These are phyloP conservation scores for Lypha dubia DNA, from an alignment of 2,888 invertebrate genomes.

Conservation along the genomic window DNA sequence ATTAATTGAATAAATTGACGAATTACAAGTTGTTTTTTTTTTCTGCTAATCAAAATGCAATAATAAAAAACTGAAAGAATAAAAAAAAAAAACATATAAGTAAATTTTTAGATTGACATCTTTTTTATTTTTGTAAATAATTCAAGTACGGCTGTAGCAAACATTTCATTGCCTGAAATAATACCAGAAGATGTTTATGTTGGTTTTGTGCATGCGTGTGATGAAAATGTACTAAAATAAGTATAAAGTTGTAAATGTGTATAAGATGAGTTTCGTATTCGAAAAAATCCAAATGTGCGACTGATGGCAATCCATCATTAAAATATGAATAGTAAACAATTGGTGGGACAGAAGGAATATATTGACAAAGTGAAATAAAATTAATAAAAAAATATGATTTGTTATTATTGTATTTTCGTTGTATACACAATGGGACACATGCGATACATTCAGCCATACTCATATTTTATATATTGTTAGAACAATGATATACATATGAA, in stretches of 20 bases:
- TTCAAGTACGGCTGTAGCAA: too few species aligned
- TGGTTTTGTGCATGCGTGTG: not conserved
- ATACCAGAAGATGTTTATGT: not conserved
- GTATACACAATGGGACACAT: slow-evolving; percentile 43
- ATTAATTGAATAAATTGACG: too few species aligned
- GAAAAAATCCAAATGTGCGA: slow-evolving; percentile 1
- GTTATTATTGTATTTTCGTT: slow-evolving; percentile 51
- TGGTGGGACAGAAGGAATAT: not conserved
- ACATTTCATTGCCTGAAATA: not conserved
- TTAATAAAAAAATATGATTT: slow-evolving; percentile 22
- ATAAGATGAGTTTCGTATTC: not conserved
- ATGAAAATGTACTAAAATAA: slow-evolving; percentile 1
- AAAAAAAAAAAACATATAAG: too few species aligned
- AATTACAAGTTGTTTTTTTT: too few species aligned
- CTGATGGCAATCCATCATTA: slow-evolving; percentile 54
- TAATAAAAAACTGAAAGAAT: too few species aligned
- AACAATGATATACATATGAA: not conserved
- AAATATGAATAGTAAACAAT: slow-evolving; percentile 35
- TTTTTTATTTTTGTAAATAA: not conserved
- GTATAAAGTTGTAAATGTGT: not conserved
- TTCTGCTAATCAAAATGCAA: too few species aligned
- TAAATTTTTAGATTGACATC: not conserved
- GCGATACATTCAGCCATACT: not conserved
- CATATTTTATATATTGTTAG: not conserved
- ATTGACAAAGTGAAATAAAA: slow-evolving; percentile 11